phyloP scores from a whole-genome alignment of 2,888 invertebrate species.

The Brassicogethes aeneus region DNA sequence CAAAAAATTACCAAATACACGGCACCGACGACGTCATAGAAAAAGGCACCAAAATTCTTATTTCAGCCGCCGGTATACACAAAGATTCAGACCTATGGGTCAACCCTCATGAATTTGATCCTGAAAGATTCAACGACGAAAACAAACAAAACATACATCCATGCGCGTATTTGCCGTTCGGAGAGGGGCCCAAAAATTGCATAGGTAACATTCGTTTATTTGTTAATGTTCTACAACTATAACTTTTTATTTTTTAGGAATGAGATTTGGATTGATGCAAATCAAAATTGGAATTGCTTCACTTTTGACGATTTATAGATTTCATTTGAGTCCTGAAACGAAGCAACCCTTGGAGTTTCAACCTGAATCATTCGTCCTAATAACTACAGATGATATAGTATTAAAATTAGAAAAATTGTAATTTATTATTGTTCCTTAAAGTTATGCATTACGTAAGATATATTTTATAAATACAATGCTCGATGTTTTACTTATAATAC shows the following conservation, averaged over 20 bases:
- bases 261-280: conserved; percentile 26
- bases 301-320: conserved; percentile 19
- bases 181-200: conserved; percentile 30
- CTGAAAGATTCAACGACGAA: conserved; percentile 34
- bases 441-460: too few relatives aligned
- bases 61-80: conserved; percentile 32
- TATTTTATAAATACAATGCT: too few relatives aligned
- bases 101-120: conserved; percentile 36
- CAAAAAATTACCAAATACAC: conserved; percentile 22
- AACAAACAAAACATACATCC: conserved; percentile 24
- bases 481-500: too few relatives aligned
- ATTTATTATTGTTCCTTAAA: too few relatives aligned
- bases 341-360: conserved; percentile 14
- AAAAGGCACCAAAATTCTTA: conserved; percentile 27
- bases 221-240: neutral
- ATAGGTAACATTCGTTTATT: conserved; percentile 21
- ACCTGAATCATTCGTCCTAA: conserved; percentile 15
- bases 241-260: conserved; percentile 17
- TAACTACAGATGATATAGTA: conserved; percentile 15
- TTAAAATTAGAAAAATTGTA: conserved; percentile 13
- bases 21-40: conserved; percentile 20
- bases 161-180: conserved; percentile 28
- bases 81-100: conserved; percentile 32
- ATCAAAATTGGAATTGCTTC: conserved; percentile 22
- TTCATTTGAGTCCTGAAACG: conserved; percentile 16